Evolutionary conservation across 2,888 invertebrate genomes (phyloP), one percentile per base, ranked within the genome.

Genomic region (Uloborus plumipes): DNA sequence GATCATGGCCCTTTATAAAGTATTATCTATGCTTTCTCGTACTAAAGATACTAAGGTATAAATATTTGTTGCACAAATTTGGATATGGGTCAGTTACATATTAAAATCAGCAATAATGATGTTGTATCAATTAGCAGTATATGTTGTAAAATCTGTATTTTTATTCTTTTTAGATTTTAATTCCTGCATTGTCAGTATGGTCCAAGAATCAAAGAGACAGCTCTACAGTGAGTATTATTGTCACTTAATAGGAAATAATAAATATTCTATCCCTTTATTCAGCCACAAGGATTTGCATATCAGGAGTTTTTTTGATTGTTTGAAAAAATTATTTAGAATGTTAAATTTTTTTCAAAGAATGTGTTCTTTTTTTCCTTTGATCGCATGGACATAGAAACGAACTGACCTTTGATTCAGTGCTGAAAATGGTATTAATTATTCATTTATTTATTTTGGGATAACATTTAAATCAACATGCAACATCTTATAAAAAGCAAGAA

Each of bases 111-210:
- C 9, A 9, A 14, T 59, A 22, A 20, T 14, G 6, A 18, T 9
- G 18, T 20, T 18, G 1, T 58, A n/a, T 11, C 2, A 2, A 18
- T 14, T n/a, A 6, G 7, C 47, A 0, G 18, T n/a, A 11, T 11
- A 7, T 18, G n/a, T 47, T 31, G 11, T 64, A 18, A 39, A 64
- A 13, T 39, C 49, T 50, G 9, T 15, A 49, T 64, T 66, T 62
- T 58, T 73, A 49, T n/a, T 72, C 47, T 75, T 75, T 80, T 64
- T 39, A 84, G 84, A 71, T 61, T 69, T 47, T 75, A n/a, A 26
- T 78, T 51, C 82, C 84, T 39, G 66, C 70, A 18, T 39, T 84
- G 72, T 77, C 69, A 64, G 59, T 79, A 50, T 83, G 66, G 53
- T 62, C 79, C 20, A 83, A 84, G 59, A 39, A 39, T 9, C 39